Conservation (phyloP, 1,140 invertebrate genomes). For the Sycobia sp. region DNA sequence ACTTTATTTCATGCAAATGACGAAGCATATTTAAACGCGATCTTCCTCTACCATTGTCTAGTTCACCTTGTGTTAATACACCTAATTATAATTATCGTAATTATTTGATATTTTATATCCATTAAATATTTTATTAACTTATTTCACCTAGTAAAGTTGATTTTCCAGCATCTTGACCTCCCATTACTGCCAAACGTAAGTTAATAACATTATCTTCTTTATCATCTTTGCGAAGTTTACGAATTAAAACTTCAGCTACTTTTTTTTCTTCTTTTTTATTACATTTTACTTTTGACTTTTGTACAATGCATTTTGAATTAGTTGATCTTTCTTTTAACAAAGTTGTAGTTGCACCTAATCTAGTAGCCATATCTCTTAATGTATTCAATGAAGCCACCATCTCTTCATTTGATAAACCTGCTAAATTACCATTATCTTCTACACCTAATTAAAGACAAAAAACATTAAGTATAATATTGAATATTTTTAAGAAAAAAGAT, state of each 20-base stretch:
- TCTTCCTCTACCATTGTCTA: constrained; percentile 94
- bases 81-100: constrained; percentile 59
- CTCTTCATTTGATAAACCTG: constrained; percentile 79
- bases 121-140: neutral
- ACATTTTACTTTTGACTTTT: constrained; percentile 44
- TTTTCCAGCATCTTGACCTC: constrained; percentile 92
- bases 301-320: constrained; percentile 53
- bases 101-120: no score
- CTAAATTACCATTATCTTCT: constrained; percentile 86
- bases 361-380: constrained; percentile 82
- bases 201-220: constrained; percentile 85
- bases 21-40: constrained; percentile 94
- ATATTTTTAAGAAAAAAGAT: neutral
- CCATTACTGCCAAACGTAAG: constrained; percentile 88
- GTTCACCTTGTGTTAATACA: constrained; percentile 91
- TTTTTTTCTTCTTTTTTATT: constrained; percentile 51
- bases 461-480: neutral
- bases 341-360: constrained; percentile 80
- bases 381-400: constrained; percentile 84
- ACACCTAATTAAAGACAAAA: constrained; percentile 66
- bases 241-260: constrained; percentile 87
- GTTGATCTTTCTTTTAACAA: constrained; percentile 70
- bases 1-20: constrained; percentile 95
- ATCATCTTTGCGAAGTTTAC: constrained; percentile 81
- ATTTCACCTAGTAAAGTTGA: constrained; percentile 82